phyloP scores from a whole-genome alignment of 2,888 invertebrate species.

The Nomada goodeniana region DNA sequence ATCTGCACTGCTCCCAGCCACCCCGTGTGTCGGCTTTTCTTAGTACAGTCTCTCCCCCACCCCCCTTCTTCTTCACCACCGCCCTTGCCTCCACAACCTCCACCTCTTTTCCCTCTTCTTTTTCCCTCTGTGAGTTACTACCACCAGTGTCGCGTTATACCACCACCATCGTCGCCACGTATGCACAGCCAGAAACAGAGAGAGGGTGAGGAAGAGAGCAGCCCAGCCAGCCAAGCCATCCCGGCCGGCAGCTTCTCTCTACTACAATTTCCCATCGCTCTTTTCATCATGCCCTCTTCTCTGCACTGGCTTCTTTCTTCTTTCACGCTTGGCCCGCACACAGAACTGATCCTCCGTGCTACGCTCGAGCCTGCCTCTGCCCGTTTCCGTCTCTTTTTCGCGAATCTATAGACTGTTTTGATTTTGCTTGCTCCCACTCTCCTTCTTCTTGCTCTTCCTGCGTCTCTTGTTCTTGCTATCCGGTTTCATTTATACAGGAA shows the following conservation, averaged over 20 bases:
- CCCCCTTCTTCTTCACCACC: conserved; percentile 53
- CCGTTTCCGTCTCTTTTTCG: conserved; percentile 3
- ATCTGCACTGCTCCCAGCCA: conserved; percentile 75
- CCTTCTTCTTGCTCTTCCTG: conserved; percentile 30
- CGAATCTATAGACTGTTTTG: conserved; percentile 10
- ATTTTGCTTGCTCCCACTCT: not conserved
- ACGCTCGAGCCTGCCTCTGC: conserved; percentile 66
- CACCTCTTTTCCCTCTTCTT: conserved; percentile 68
- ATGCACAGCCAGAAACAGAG: conserved; percentile 9
- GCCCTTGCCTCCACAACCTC: conserved; percentile 65
- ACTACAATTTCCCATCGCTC: conserved; percentile 69
- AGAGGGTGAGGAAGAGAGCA: not conserved
- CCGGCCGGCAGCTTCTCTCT: conserved; percentile 62
- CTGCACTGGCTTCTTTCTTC: conserved; percentile 71
- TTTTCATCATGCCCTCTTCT: conserved; percentile 73
- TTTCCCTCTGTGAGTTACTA: conserved; percentile 69
- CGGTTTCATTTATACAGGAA: conserved; percentile 1
- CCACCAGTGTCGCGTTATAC: conserved; percentile 53
- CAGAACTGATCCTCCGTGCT: conserved; percentile 65
- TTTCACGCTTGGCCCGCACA: conserved; percentile 72
- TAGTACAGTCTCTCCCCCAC: conserved; percentile 73
- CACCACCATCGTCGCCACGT: conserved; percentile 41
- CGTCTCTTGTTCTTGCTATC: not conserved
- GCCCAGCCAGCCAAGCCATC: conserved; percentile 59
- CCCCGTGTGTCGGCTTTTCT: conserved; percentile 79